Percentiles rank a stretch among this genome's conserved stretches.
phyloP scores from a whole-genome alignment of 2,113 vertebrate genomes.

The Rutilus rutilus region DNA sequence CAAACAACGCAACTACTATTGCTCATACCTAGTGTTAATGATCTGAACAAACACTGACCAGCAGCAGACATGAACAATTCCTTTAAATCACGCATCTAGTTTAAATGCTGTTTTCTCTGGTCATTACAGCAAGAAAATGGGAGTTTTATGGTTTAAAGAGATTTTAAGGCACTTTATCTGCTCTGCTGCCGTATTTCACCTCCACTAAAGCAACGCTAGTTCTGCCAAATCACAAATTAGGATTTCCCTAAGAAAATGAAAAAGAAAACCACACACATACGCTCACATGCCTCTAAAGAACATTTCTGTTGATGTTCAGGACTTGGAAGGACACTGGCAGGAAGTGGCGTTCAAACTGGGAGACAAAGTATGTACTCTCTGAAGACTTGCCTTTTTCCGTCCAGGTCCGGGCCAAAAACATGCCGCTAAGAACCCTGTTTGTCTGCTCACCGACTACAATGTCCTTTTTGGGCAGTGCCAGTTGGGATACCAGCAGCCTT shows the following conservation, averaged over 20 bases:
- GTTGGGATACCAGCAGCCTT: constrained; percentile 22
- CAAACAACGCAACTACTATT: background rate
- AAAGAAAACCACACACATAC: background rate
- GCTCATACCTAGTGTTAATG: background rate
- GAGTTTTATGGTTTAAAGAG: background rate
- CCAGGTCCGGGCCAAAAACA: constrained; percentile 57
- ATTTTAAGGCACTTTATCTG: background rate
- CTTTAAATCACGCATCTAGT: background rate
- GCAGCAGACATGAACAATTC: background rate
- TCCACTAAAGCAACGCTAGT: background rate
- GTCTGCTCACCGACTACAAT: constrained; percentile 56
- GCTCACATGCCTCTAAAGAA: constrained; percentile 15
- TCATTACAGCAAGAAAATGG: background rate
- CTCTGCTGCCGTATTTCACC: background rate
- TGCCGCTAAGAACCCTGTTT: constrained; percentile 49
- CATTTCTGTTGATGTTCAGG: constrained; percentile 16
- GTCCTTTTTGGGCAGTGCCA: constrained; percentile 56
- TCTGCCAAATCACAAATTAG: constrained; percentile 6
- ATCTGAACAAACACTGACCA: background rate
- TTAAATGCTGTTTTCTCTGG: background rate
- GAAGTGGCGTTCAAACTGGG: constrained; percentile 39
- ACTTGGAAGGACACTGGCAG: constrained; percentile 41
- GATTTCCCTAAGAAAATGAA: constrained; percentile 25
- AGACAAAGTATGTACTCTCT: constrained; percentile 43
- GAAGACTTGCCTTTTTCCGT: constrained; percentile 41